phyloP scores from a whole-genome alignment of 2,113 vertebrate genomes.

The Paraplagusia blochii region DNA sequence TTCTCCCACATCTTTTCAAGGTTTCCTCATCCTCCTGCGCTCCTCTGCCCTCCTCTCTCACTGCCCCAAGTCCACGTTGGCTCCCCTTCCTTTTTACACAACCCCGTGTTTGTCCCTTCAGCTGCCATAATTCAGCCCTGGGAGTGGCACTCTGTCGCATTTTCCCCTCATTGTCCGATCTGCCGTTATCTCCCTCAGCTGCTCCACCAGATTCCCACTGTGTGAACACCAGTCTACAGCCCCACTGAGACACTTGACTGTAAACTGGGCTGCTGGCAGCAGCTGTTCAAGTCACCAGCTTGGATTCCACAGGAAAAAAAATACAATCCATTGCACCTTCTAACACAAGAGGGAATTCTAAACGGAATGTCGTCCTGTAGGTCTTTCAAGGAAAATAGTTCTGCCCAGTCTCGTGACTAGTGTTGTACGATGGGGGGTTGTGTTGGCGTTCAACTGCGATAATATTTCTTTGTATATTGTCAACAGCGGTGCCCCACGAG shows the following conservation, averaged over 20 bases:
- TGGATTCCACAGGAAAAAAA: slow-evolving; percentile 18
- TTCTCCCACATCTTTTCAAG: slow-evolving; percentile 1
- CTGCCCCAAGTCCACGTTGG: neutral
- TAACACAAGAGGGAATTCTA: neutral
- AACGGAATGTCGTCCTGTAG: neutral
- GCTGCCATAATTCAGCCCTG: slow-evolving; percentile 70
- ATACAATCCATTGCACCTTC: too few species aligned
- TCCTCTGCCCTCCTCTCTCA: too few species aligned
- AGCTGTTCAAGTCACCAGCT: slow-evolving; percentile 17
- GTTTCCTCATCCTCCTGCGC: slow-evolving; percentile 1
- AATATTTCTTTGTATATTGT: neutral
- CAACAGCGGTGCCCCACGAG: neutral
- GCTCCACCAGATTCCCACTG: slow-evolving; percentile 58
- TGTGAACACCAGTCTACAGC: slow-evolving; percentile 39
- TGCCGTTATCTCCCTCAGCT: slow-evolving; percentile 65
- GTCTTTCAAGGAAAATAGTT: neutral
- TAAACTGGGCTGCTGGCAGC: neutral
- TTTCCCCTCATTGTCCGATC: slow-evolving; percentile 82
- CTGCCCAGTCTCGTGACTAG: neutral
- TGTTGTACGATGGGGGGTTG: neutral
- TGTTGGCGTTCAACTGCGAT: neutral
- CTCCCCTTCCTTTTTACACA: slow-evolving; percentile 3
- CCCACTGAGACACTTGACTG: slow-evolving; percentile 28
- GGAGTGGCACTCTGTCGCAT: slow-evolving; percentile 37
- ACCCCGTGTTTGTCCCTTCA: slow-evolving; percentile 50